These are phyloP conservation scores for Silvanus unidentatus DNA, from an alignment of 2,888 invertebrate species.

Conservation along the genomic window DNA sequence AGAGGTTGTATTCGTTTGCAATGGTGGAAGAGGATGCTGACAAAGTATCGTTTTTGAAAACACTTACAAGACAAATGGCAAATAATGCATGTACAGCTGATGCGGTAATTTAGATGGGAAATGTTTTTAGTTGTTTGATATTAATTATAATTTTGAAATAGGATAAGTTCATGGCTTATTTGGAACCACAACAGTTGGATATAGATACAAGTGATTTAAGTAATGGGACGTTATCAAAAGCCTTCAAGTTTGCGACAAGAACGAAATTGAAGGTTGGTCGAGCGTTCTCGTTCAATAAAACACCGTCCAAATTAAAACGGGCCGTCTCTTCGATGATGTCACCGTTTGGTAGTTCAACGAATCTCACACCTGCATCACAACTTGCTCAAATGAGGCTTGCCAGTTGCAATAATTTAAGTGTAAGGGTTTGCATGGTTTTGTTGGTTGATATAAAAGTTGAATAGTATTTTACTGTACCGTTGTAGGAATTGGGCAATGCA, in stretches of 20 bases:
- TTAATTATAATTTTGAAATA: slow-evolving; percentile 43
- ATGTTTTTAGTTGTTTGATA: slow-evolving; percentile 3
- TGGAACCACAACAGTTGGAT: slow-evolving; percentile 77
- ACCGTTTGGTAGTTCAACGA: slow-evolving; percentile 80
- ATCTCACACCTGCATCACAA: slow-evolving; percentile 76
- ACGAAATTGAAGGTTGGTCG: slow-evolving; percentile 85
- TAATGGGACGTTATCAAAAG: slow-evolving; percentile 84
- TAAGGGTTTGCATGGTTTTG: no score
- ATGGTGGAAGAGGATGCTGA: slow-evolving; percentile 74
- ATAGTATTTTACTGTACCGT: slow-evolving; percentile 24
- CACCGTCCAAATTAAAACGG: slow-evolving; percentile 86
- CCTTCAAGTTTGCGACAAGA: slow-evolving; percentile 80
- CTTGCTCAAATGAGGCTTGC: slow-evolving; percentile 80
- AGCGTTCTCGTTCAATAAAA: slow-evolving; percentile 93
- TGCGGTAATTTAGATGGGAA: slow-evolving; percentile 60
- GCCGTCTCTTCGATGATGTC: slow-evolving; percentile 94
- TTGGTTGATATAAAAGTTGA: no score
- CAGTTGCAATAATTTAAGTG: slow-evolving; percentile 80
- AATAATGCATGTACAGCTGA: slow-evolving; percentile 89
- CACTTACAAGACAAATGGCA: slow-evolving; percentile 84
- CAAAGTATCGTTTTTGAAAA: slow-evolving; percentile 74
- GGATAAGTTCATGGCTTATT: slow-evolving; percentile 74
- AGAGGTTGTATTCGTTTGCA: slow-evolving; percentile 81
- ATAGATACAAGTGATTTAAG: slow-evolving; percentile 84
- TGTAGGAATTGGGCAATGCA: slow-evolving; percentile 68